phyloP scores from a whole-genome alignment of 2,113 vertebrate genomes.

The Microcebus ravelobensis region DNA sequence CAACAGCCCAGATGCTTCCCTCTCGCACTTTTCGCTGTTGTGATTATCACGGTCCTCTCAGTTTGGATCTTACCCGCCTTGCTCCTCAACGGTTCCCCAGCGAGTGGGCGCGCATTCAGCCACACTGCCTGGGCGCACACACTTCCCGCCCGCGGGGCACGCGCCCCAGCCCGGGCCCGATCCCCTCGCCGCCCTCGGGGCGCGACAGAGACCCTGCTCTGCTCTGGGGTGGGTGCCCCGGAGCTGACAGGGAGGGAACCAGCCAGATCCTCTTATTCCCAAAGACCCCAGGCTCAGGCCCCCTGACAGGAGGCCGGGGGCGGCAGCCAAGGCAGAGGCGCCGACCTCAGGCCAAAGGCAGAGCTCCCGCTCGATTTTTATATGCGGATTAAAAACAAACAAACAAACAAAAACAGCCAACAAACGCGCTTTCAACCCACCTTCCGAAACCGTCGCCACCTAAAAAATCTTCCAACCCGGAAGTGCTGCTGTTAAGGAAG shows the following conservation, averaged over 20 bases:
- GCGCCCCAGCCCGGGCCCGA: neutral
- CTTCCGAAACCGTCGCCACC: accelerated
- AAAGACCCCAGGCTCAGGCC: neutral
- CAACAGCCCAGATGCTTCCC: neutral
- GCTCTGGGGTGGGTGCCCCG: too few relatives aligned
- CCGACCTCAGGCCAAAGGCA: neutral
- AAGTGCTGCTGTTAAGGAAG: neutral
- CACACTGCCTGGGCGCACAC: neutral
- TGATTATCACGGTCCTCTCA: neutral
- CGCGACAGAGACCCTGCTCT: neutral
- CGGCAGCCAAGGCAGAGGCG: neutral
- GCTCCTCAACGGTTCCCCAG: neutral
- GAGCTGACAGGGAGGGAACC: neutral
- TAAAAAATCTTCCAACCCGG: neutral
- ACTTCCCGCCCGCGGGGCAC: neutral
- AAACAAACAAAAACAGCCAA: neutral
- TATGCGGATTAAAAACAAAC: accelerated
- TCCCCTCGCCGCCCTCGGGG: neutral
- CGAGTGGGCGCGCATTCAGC: accelerated
- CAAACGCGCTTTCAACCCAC: neutral
- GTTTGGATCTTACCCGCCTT: neutral
- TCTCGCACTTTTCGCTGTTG: neutral
- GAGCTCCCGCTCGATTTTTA: too few relatives aligned
- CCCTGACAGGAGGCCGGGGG: neutral
- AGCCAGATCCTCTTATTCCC: neutral